A percentile compares a stretch with the other conserved stretches of the same genome.
Conservation (phyloP, 2,113 vertebrate genomes). For the Lipotes vexillifer region DNA sequence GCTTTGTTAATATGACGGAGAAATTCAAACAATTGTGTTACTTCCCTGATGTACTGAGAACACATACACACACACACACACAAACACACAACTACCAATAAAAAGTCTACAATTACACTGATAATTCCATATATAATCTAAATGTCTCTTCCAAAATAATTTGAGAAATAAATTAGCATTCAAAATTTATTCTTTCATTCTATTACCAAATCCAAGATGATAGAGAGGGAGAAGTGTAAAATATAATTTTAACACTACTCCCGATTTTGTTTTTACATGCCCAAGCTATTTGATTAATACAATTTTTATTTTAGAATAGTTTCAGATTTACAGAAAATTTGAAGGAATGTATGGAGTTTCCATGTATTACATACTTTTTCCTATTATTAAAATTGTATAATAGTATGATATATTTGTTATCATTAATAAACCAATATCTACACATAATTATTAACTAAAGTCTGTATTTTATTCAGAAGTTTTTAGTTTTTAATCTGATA, state of each 20-base stretch:
- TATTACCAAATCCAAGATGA: background rate
- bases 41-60: constrained; percentile 52
- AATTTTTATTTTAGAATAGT: background rate
- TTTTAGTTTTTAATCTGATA: background rate
- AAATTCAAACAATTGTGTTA: constrained; percentile 6
- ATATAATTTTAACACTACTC: background rate
- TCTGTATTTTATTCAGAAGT: background rate
- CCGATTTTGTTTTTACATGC: background rate
- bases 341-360: background rate
- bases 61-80: constrained; percentile 27
- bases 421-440: background rate
- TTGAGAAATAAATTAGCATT: constrained; percentile 44
- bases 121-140: background rate
- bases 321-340: background rate
- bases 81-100: background rate
- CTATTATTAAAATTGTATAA: background rate
- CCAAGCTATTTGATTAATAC: background rate
- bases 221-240: fast-evolving
- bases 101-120: constrained; percentile 51
- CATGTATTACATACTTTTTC: background rate
- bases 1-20: constrained; percentile 60
- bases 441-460: background rate
- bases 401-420: background rate
- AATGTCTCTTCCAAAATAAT: constrained; percentile 28
- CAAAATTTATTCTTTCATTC: background rate